Evolutionary conservation across 1,140 invertebrate species (phyloP).

Genomic region (Lithobius niger): DNA sequence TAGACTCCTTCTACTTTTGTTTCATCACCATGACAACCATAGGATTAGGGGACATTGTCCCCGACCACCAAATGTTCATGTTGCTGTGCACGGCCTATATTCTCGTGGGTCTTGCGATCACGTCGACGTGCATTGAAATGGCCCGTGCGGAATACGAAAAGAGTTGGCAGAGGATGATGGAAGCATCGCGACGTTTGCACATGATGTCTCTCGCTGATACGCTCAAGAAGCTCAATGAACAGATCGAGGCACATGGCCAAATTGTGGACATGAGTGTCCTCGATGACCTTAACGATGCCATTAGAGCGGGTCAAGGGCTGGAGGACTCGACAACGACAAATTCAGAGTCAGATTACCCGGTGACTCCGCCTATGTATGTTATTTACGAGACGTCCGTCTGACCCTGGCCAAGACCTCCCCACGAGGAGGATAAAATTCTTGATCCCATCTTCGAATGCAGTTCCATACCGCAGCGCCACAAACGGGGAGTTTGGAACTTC

Average conservation of each 20-base stretch:
- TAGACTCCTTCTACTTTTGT: conserved; percentile 86
- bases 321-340: background rate
- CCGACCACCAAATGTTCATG: conserved; percentile 64
- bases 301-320: background rate
- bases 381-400: conserved; percentile 68
- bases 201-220: conserved; percentile 59
- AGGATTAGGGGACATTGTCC: conserved; percentile 81
- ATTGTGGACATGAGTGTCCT: conserved; percentile 6
- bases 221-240: conserved; percentile 54
- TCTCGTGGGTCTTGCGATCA: conserved; percentile 79
- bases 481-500: no score
- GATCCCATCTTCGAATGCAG: no score
- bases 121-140: conserved; percentile 86
- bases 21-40: conserved; percentile 93
- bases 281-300: conserved; percentile 2
- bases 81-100: conserved; percentile 82
- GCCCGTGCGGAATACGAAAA: conserved; percentile 69
- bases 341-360: background rate
- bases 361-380: conserved; percentile 44
- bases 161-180: conserved; percentile 54
- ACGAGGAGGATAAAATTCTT: no score
- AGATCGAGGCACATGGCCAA: conserved; percentile 44
- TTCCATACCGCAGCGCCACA: no score
- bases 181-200: conserved; percentile 38
- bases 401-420: no score